These are phyloP conservation scores for Crioceris asparagi DNA, from an alignment of 2,888 invertebrate species.

Conservation along the genomic window DNA sequence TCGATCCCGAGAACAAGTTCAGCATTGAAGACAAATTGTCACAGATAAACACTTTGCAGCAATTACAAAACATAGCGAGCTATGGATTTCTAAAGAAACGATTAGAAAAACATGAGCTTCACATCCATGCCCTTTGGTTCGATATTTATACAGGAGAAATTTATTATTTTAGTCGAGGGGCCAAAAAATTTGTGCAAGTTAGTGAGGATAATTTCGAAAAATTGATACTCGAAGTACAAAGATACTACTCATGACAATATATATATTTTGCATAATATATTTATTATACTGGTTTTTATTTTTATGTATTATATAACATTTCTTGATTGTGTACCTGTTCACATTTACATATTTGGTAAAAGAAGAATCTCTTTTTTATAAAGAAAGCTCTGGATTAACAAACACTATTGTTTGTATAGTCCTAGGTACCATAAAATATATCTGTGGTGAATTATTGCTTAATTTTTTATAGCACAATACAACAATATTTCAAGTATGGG, in stretches of 20 bases:
- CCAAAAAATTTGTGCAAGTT: constrained; percentile 75
- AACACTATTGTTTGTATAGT: too few relatives aligned
- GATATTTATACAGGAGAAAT: constrained; percentile 96
- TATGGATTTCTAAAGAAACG: constrained; percentile 81
- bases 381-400: too few relatives aligned
- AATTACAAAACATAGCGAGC: constrained; percentile 85
- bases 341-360: too few relatives aligned
- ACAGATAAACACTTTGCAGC: constrained; percentile 87
- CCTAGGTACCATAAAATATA: too few relatives aligned
- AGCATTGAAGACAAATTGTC: constrained; percentile 85
- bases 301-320: background rate
- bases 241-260: constrained; percentile 63
- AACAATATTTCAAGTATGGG: too few relatives aligned
- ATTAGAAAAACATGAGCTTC: constrained; percentile 68
- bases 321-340: too few relatives aligned
- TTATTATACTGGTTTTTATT: background rate
- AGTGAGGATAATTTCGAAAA: constrained; percentile 70
- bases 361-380: too few relatives aligned
- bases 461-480: too few relatives aligned
- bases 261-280: too few relatives aligned
- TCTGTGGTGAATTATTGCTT: too few relatives aligned
- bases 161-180: constrained; percentile 82
- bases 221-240: constrained; percentile 64
- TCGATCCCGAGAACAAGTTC: constrained; percentile 86
- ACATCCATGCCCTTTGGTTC: constrained; percentile 93